Evolutionary conservation across 2,888 invertebrate species (phyloP), one percentile per base, ranked within the genome.

Genomic region (Ptychoptera contaminata): DNA sequence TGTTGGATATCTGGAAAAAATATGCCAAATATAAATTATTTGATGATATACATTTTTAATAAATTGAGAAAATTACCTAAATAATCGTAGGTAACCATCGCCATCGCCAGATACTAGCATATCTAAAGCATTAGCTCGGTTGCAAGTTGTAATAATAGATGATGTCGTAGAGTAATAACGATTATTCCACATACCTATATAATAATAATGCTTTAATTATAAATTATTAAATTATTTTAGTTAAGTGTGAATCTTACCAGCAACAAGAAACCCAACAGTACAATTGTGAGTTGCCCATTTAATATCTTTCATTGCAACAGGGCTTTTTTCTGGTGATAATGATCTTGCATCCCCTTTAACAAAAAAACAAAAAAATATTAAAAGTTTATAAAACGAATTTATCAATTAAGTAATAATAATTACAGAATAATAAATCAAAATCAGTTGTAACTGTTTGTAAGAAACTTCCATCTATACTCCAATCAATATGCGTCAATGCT

Each of bases 321-420:
- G 85, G 60, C 87, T 86, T 59, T 87, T 87, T 58, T 90, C 87
- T 8, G 85, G 82, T 2, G 86, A 82, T 42, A 90, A 64, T 0
- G 86, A 79, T 62, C 86, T 85, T n/a, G 88, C 80, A 58, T 88
- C 88, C 90, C 91, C 85, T 85, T 58, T n/a, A n/a, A n/a, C n/a
- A n/a, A n/a, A 38, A 70, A 69, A 29, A 16, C 10, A 40, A 37
- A 9, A 42, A 46, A 15, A 32, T 30, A 12, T 29, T n/a, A 30
- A 36, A 10, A 43, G 16, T 37, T 31, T 15, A 32, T 15, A 29
- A 31, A 45, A 36, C 37, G 23, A 48, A 41, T 12, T 31, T 41
- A 31, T 34, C n/a, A 30, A 31, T 8, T 10, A 6, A 36, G n/a
- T n/a, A n/a, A 16, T 34, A 37, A 44, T 42, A 72, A 82, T 76